phyloP scores from a whole-genome alignment of 2,888 invertebrate genomes.

The Ctenicera cuprea region DNA sequence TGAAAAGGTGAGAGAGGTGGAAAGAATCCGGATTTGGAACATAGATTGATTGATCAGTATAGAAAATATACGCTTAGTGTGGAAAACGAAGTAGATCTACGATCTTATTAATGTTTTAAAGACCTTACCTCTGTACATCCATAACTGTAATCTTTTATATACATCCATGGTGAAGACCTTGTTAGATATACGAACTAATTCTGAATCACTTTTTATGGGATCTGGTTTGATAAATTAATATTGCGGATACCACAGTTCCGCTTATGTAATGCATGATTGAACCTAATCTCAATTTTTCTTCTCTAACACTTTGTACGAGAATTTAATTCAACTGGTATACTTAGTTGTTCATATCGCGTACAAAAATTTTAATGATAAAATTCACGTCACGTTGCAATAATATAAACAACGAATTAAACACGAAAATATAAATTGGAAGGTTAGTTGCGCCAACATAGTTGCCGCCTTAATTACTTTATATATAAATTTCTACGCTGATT shows the following conservation, averaged over 20 bases:
- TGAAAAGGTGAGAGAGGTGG: too few relatives aligned
- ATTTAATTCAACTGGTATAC: too few relatives aligned
- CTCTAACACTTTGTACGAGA: too few relatives aligned
- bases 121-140: not conserved
- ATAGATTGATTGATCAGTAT: too few relatives aligned
- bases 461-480: not conserved
- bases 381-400: not conserved
- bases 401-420: too few relatives aligned
- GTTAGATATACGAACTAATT: not conserved
- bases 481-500: not conserved
- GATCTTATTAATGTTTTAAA: too few relatives aligned
- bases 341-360: too few relatives aligned
- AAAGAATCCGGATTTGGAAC: too few relatives aligned
- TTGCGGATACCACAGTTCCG: conserved; percentile 4
- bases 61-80: too few relatives aligned
- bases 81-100: not conserved
- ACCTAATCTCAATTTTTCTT: not conserved
- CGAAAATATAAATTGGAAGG: not conserved
- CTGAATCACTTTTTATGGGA: not conserved
- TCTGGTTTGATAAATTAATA: not conserved
- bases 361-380: too few relatives aligned
- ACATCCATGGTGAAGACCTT: not conserved
- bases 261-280: conserved; percentile 1
- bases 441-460: not conserved
- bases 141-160: not conserved